A percentile compares a stretch with the other conserved stretches of the same genome.
phyloP scores from a whole-genome alignment of 2,797 vertebrate genomes.

The Acestrorhynchus altus region DNA sequence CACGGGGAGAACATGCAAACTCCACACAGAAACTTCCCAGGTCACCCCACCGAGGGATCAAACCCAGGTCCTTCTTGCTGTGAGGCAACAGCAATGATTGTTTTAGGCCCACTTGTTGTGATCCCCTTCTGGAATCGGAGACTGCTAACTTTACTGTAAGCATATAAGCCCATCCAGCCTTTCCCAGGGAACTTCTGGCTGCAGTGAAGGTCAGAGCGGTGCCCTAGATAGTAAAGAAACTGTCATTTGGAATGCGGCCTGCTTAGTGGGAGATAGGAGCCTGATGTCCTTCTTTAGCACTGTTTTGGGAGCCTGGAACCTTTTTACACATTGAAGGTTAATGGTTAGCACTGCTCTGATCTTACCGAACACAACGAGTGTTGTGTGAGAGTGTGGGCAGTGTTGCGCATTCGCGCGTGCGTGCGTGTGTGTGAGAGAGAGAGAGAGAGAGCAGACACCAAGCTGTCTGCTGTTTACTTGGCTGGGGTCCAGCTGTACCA shows the following conservation, averaged over 20 bases:
- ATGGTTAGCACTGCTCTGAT: constrained; percentile 40
- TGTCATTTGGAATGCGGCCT: constrained; percentile 6
- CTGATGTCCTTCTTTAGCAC: constrained; percentile 14
- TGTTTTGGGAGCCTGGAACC: constrained; percentile 2
- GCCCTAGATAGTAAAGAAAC: constrained; percentile 17
- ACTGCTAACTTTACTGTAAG: not conserved
- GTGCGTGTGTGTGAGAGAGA: not conserved
- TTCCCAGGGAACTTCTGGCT: constrained; percentile 15
- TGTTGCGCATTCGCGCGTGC: not conserved
- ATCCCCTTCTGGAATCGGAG: too few relatives aligned
- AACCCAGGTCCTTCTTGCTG: too few relatives aligned
- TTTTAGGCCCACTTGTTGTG: too few relatives aligned
- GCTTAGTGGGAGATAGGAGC: constrained; percentile 10
- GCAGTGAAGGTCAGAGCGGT: constrained; percentile 14
- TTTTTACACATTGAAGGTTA: constrained; percentile 44
- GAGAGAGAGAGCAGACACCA: not conserved
- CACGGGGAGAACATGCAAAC: too few relatives aligned
- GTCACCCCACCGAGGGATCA: too few relatives aligned
- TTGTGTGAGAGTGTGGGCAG: constrained; percentile 17
- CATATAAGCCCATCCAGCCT: not conserved
- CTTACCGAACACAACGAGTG: constrained; percentile 25
- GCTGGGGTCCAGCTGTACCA: constrained; percentile 50
- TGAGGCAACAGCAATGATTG: too few relatives aligned
- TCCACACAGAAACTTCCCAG: too few relatives aligned
- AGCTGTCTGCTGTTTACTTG: constrained; percentile 49